These are phyloP conservation scores for Liasis olivaceus DNA, from an alignment of 2,797 vertebrate species.

Conservation along the genomic window DNA sequence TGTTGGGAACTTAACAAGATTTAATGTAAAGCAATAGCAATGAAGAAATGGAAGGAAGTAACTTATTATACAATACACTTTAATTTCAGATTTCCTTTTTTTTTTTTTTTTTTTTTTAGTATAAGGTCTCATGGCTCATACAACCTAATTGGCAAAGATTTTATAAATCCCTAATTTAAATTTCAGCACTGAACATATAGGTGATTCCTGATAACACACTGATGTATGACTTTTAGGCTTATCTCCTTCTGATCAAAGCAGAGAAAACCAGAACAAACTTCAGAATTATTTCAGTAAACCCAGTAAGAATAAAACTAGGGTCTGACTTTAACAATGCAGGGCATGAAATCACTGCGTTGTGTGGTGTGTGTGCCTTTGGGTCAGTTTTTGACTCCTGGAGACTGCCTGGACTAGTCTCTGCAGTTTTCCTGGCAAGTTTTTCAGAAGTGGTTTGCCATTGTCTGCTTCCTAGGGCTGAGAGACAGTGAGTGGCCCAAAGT, in stretches of 20 bases:
- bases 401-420: not conserved
- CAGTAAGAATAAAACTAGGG: not conserved
- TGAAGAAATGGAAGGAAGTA: not conserved
- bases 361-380: not conserved
- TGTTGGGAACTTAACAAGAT: not conserved
- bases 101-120: not conserved
- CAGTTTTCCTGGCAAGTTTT: not conserved
- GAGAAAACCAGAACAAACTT: not conserved
- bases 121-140: not conserved
- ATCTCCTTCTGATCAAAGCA: not conserved
- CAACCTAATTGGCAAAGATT: not conserved
- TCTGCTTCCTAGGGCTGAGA: not conserved
- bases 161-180: not conserved
- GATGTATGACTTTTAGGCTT: not conserved
- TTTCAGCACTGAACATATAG: not conserved
- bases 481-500: not conserved
- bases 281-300: slow-evolving; percentile 11
- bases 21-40: not conserved
- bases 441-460: not conserved
- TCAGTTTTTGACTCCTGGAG: not conserved
- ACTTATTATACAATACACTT: not conserved
- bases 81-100: not conserved
- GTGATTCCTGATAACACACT: not conserved
- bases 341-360: not conserved
- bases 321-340: not conserved